Evolutionary conservation across 1,140 invertebrate species (phyloP), one percentile per base, ranked within the genome.

Genomic region (Drosophila suzukii): DNA sequence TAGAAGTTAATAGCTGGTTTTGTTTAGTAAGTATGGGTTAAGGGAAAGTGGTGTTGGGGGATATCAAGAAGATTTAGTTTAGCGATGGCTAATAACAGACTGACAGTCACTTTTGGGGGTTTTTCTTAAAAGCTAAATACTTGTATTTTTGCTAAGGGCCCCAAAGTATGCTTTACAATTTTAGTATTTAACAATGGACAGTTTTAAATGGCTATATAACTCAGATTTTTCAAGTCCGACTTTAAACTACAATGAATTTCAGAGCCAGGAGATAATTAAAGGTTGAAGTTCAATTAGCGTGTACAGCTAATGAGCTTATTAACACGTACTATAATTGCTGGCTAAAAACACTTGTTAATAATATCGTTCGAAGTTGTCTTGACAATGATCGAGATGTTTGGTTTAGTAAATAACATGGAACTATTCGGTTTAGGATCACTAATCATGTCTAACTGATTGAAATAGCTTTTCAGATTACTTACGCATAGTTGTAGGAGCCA

Each of bases 401-500:
- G 27, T 5, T 27, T 27, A 27, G 27, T 20, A 20, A 20, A 20
- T 20, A 27, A 27, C 27, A 4, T 27, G 3, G 27, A 27, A 30
- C 24, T 38, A 38, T 38, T n/a, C n/a, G n/a, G n/a, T n/a, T n/a
- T n/a, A n/a, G n/a, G 10, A 12, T 11, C 36, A 13, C 12, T 38
- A 38, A 38, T 34, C 6, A 34, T 8, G 7, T 34, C 8, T 24
- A 11, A 20, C 11, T 36, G 11, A 13, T 36, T 13, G 13, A 3
- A 34, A n/a, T 17, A 12, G 1, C 3, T 43, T 38, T 72, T 8
- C 6, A 0, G 6, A 3, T 24, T 43, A 85, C 82, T 91, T 62
- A 76, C 76, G 93, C 94, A 93, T 94, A 95, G 85, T 94, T 93
- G 73, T 95, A 95, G 38, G 94, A 93, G 54, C 95, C 95, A 91